A percentile compares a stretch with the other conserved stretches of the same genome.
Conservation (phyloP, 2,888 invertebrate genomes). For the Cerastis leucographa region DNA sequence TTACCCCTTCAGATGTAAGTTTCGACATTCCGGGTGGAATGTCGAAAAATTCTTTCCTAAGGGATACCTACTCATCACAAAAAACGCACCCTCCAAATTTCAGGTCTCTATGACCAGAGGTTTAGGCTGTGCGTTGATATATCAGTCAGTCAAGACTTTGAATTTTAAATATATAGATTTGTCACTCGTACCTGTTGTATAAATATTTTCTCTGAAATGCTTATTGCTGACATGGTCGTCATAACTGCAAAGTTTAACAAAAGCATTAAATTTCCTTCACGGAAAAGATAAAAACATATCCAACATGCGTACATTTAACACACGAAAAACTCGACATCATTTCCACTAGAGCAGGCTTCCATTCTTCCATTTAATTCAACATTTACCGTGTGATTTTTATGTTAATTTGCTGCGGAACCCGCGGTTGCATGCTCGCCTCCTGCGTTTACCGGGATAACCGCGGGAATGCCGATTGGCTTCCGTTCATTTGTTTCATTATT, state of each 20-base stretch:
- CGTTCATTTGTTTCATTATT: constrained; percentile 40
- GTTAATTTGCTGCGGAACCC: constrained; percentile 64
- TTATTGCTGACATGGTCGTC: neutral
- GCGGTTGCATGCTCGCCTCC: constrained; percentile 48
- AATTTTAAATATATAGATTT: no score
- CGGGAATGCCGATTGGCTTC: constrained; percentile 52
- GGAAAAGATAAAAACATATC: constrained; percentile 20
- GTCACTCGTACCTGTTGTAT: no score
- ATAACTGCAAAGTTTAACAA: constrained; percentile 12
- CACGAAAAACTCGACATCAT: constrained; percentile 36
- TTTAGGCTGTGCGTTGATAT: no score
- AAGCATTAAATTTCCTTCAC: neutral
- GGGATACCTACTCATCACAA: no score
- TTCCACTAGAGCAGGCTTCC: constrained; percentile 46
- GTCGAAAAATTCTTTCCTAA: no score
- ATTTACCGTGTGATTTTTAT: constrained; percentile 66
- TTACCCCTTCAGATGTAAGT: no score
- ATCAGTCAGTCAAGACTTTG: no score
- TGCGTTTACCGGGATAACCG: constrained; percentile 45
- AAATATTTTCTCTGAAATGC: neutral
- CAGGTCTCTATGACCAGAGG: no score
- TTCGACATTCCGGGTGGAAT: no score
- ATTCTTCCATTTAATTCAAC: constrained; percentile 62
- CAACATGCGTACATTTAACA: constrained; percentile 27
- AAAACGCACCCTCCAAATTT: no score